Percentiles rank a stretch among this genome's conserved stretches.
Evolutionary conservation across 2,888 invertebrate genomes (phyloP).

Genomic region (Tryphoninae sp.): DNA sequence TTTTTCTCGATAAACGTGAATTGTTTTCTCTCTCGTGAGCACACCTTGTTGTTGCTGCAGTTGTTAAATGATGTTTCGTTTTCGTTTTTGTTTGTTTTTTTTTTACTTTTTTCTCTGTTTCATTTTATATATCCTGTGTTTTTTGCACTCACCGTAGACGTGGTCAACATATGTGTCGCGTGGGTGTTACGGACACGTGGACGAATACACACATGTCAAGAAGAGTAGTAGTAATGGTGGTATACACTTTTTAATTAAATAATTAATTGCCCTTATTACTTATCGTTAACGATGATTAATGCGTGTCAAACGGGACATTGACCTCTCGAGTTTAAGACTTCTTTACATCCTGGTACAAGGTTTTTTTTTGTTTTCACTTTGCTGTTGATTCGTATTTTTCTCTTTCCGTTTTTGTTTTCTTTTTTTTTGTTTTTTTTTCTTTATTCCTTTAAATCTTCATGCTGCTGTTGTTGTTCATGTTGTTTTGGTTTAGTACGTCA

Average conservation of each 20-base stretch:
- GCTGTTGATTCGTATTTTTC: conserved; percentile 84
- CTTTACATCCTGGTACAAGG: conserved; percentile 80
- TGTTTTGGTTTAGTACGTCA: conserved; percentile 82
- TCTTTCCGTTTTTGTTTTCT: conserved; percentile 81
- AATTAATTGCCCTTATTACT: conserved; percentile 80
- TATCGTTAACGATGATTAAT: conserved; percentile 81
- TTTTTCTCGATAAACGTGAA: conserved; percentile 65
- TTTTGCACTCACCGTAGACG: conserved; percentile 55
- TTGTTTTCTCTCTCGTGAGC: conserved; percentile 58
- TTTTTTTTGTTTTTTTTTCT: conserved; percentile 78
- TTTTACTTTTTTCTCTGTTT: conserved; percentile 26
- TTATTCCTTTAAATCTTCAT: conserved; percentile 81
- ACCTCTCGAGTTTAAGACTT: conserved; percentile 77
- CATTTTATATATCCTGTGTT: conserved; percentile 48
- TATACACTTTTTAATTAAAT: conserved; percentile 79
- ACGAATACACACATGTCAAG: conserved; percentile 62
- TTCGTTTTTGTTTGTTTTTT: conserved; percentile 49
- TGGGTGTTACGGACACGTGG: conserved; percentile 61
- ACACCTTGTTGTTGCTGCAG: conserved; percentile 43
- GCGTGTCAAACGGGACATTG: conserved; percentile 79
- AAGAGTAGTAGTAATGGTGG: conserved; percentile 69
- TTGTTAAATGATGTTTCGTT: conserved; percentile 64
- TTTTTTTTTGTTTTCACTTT: conserved; percentile 80
- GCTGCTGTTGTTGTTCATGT: conserved; percentile 82
- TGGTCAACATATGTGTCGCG: conserved; percentile 45